Evolutionary conservation across 2,113 vertebrate species (phyloP).

Genomic region (Podiceps cristatus): DNA sequence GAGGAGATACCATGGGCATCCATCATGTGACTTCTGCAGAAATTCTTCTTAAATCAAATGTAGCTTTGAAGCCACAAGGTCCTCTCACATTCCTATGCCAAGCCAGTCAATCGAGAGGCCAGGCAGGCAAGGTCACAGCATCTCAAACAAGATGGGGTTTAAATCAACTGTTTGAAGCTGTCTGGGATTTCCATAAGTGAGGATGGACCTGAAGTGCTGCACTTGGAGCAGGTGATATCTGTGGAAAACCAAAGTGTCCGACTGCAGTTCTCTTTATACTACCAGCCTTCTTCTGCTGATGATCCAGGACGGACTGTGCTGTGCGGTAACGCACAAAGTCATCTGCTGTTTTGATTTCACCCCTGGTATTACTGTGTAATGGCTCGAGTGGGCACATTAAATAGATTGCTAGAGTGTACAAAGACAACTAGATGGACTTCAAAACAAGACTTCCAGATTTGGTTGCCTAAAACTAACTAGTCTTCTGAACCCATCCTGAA

Average conservation of each 20-base stretch:
- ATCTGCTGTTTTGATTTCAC: not conserved
- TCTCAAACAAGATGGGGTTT: not conserved
- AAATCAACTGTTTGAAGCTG: not conserved
- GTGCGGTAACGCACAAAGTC: not conserved
- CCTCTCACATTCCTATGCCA: not conserved
- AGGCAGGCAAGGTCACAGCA: too few species aligned
- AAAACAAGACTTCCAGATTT: not conserved
- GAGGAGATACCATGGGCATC: not conserved
- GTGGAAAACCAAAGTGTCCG: not conserved
- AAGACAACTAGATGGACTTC: not conserved
- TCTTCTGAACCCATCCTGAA: not conserved
- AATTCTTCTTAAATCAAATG: not conserved
- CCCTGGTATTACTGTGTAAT: not conserved
- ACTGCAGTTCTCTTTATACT: not conserved
- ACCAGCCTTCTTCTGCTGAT: not conserved
- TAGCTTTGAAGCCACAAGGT: not conserved
- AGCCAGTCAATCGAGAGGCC: rapidly evolving
- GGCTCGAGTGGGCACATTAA: not conserved
- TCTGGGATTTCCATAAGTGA: not conserved
- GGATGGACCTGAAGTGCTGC: not conserved
- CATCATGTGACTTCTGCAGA: not conserved
- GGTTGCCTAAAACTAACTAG: not conserved
- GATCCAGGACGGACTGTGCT: not conserved
- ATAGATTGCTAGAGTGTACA: not conserved
- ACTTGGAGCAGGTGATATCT: rapidly evolving